Evolutionary conservation across 2,888 invertebrate species (phyloP).

Genomic region (Scaeva pyrastri): DNA sequence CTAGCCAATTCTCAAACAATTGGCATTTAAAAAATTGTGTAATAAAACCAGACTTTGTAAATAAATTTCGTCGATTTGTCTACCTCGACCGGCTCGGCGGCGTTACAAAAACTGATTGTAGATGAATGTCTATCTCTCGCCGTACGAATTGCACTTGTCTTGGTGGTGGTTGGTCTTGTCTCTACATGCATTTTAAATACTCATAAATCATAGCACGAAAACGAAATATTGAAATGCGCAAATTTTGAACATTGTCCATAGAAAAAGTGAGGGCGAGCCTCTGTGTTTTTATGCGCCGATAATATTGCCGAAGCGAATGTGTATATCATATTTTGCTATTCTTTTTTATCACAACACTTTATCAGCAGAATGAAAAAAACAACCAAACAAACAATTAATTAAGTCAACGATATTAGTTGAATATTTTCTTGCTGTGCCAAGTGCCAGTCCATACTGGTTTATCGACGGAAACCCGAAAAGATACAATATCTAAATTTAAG

Average conservation of each 20-base stretch:
- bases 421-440: slow-evolving; percentile 39
- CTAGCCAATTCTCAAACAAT: slow-evolving; percentile 40
- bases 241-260: slow-evolving; percentile 64
- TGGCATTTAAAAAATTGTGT: slow-evolving; percentile 50
- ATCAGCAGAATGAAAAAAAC: background rate
- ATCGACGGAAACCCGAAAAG: slow-evolving; percentile 53
- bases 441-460: slow-evolving; percentile 47
- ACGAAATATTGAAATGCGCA: slow-evolving; percentile 72
- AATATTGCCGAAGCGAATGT: slow-evolving; percentile 51
- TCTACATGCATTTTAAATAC: slow-evolving; percentile 63
- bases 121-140: slow-evolving; percentile 64
- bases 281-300: slow-evolving; percentile 69
- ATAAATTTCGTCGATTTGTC: slow-evolving; percentile 66
- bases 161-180: slow-evolving; percentile 32
- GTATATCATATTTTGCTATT: slow-evolving; percentile 40
- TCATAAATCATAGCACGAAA: slow-evolving; percentile 68
- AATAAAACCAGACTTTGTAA: slow-evolving; percentile 62
- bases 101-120: slow-evolving; percentile 73
- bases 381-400: slow-evolving; percentile 39
- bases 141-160: slow-evolving; percentile 41
- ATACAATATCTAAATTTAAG: slow-evolving; percentile 24
- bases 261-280: slow-evolving; percentile 74
- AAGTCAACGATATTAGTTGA: slow-evolving; percentile 4
- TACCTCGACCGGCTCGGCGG: slow-evolving; percentile 71
- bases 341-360: slow-evolving; percentile 23